Evolutionary conservation across 2,113 vertebrate species (phyloP).

Genomic region (Mastomys natalensis): DNA sequence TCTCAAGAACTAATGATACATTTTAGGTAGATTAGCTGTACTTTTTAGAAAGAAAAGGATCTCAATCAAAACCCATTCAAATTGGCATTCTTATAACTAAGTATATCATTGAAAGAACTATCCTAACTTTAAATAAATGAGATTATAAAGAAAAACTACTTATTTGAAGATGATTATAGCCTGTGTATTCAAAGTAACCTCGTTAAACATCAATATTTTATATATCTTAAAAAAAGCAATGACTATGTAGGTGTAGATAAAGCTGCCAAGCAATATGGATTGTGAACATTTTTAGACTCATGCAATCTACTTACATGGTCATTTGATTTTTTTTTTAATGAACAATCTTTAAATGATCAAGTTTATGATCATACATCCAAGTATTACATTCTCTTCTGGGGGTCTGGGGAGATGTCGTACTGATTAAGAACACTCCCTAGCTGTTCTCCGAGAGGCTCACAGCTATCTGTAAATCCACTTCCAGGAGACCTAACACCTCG

Average conservation of each 20-base stretch:
- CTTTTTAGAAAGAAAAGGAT: conserved; percentile 22
- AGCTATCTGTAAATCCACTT: background rate
- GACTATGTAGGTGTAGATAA: background rate
- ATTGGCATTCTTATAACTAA: background rate
- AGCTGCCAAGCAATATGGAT: conserved; percentile 19
- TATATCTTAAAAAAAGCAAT: background rate
- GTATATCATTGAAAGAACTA: background rate
- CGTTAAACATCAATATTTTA: conserved; percentile 24
- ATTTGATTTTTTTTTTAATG: background rate
- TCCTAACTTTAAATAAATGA: background rate
- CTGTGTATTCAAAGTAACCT: background rate
- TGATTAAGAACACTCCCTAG: too few relatives aligned
- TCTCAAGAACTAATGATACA: background rate
- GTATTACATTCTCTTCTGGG: background rate
- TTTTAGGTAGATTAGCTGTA: background rate
- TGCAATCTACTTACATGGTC: background rate
- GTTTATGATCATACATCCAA: background rate
- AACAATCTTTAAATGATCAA: background rate
- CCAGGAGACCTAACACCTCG: background rate
- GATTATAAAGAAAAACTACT: conserved; percentile 1
- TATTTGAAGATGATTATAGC: background rate
- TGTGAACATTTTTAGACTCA: background rate
- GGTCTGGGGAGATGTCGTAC: background rate
- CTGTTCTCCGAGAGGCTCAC: background rate
- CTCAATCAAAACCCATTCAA: background rate